phyloP scores from a whole-genome alignment of 2,797 vertebrate species.

The Amniataba percoides region DNA sequence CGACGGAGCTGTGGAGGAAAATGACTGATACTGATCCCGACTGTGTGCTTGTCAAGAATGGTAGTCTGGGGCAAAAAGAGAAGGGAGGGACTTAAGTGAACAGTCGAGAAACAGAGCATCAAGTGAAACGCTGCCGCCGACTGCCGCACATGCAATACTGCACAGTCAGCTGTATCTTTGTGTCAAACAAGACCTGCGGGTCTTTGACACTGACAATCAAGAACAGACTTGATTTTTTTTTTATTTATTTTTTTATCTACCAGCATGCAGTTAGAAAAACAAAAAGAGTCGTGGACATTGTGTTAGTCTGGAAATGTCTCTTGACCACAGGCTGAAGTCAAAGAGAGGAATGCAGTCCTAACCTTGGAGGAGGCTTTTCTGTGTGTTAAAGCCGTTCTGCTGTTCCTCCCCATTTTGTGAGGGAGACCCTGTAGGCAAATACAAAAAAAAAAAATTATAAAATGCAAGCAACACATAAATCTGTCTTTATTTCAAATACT shows the following conservation, averaged over 20 bases:
- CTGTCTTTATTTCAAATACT: not conserved
- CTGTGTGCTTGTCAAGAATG: constrained; percentile 71
- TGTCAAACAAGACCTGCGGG: constrained; percentile 35
- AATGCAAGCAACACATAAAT: not conserved
- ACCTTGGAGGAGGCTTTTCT: constrained; percentile 87
- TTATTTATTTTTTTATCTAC: constrained; percentile 54
- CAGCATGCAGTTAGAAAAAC: constrained; percentile 68
- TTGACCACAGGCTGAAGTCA: constrained; percentile 52
- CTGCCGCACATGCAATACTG: constrained; percentile 56
- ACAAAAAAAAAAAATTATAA: not conserved
- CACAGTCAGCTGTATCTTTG: constrained; percentile 41
- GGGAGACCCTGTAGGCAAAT: constrained; percentile 77
- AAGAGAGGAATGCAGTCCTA: constrained; percentile 71
- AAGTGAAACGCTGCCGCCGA: constrained; percentile 52
- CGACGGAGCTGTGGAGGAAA: constrained; percentile 53
- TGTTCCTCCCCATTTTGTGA: constrained; percentile 78
- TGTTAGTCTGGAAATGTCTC: constrained; percentile 60
- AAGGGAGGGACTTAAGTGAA: constrained; percentile 68
- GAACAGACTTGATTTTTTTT: constrained; percentile 32
- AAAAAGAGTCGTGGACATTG: constrained; percentile 32
- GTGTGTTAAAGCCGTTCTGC: constrained; percentile 82
- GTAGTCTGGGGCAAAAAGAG: constrained; percentile 74
- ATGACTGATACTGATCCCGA: constrained; percentile 65
- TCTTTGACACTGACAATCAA: constrained; percentile 43
- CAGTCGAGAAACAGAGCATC: constrained; percentile 50